Conservation (phyloP, 2,797 vertebrate species). For the Aphelocoma californica region DNA sequence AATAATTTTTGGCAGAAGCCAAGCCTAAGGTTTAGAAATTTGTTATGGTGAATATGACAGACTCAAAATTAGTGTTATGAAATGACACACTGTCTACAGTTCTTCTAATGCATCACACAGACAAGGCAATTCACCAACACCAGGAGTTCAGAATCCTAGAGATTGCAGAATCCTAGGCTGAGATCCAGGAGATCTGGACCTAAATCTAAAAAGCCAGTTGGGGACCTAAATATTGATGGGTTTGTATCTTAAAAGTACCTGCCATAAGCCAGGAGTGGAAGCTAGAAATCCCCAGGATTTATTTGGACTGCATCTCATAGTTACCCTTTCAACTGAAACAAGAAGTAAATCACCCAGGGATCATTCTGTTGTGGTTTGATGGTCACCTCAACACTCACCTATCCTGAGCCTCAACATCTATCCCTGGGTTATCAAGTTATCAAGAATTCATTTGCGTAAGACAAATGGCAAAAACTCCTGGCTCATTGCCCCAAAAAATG, state of each 20-base stretch:
- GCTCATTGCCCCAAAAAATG: background rate
- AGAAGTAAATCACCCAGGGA: background rate
- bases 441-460: background rate
- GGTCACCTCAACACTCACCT: background rate
- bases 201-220: background rate
- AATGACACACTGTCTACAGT: background rate
- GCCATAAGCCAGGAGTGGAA: background rate
- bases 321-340: background rate
- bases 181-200: background rate
- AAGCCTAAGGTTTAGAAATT: background rate
- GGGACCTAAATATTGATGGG: background rate
- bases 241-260: background rate
- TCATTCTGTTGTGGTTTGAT: background rate
- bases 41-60: background rate
- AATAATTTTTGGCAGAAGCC: background rate
- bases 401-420: background rate
- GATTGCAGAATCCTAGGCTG: background rate
- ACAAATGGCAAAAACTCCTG: background rate
- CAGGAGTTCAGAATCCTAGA: background rate
- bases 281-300: background rate
- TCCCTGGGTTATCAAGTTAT: background rate
- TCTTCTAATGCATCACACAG: background rate
- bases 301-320: background rate
- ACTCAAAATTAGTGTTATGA: background rate
- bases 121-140: background rate